A percentile compares a stretch with the other conserved stretches of the same genome.
Evolutionary conservation across 1,140 invertebrate genomes (phyloP).

Genomic region (Scaptomyza pallida): DNA sequence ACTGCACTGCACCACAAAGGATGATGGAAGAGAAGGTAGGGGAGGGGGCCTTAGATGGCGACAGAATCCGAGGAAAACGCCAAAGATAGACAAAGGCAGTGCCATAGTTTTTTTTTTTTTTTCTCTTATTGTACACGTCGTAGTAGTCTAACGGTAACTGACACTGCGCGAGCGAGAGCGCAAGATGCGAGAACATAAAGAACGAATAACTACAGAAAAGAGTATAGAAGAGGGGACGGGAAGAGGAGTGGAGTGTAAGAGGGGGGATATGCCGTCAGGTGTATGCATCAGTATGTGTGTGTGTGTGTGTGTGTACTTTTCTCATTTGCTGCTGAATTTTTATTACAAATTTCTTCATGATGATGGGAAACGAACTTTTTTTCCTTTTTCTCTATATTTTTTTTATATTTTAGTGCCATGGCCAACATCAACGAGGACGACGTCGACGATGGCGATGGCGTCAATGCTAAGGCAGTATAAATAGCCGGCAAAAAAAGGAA

Average conservation of each 20-base stretch:
- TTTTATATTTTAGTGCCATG: conserved; percentile 27
- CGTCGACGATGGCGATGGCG: conserved; percentile 9
- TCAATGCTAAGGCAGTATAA: conserved; percentile 60
- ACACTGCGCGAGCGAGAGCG: conserved; percentile 22
- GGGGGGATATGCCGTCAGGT: not conserved
- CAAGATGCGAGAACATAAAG: not conserved
- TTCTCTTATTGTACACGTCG: conserved; percentile 46
- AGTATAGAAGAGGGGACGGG: not conserved
- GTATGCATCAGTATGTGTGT: conserved; percentile 16
- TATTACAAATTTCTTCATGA: conserved; percentile 81
- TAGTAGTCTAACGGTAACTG: conserved; percentile 65
- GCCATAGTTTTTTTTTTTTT: conserved; percentile 61
- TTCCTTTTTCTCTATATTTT: conserved; percentile 23
- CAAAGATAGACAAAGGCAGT: conserved; percentile 51
- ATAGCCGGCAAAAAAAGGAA: conserved; percentile 65
- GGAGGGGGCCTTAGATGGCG: conserved; percentile 1
- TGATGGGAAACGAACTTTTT: conserved; percentile 55
- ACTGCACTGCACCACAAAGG: not conserved
- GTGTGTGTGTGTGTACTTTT: conserved; percentile 64
- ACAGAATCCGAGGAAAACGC: conserved; percentile 16
- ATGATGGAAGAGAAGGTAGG: not conserved
- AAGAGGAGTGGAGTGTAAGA: not conserved
- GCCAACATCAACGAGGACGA: conserved; percentile 25
- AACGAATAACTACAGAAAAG: not conserved
- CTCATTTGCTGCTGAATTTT: conserved; percentile 81